Conservation (phyloP, 2,888 invertebrate genomes). For the Drosophila algonquin region DNA sequence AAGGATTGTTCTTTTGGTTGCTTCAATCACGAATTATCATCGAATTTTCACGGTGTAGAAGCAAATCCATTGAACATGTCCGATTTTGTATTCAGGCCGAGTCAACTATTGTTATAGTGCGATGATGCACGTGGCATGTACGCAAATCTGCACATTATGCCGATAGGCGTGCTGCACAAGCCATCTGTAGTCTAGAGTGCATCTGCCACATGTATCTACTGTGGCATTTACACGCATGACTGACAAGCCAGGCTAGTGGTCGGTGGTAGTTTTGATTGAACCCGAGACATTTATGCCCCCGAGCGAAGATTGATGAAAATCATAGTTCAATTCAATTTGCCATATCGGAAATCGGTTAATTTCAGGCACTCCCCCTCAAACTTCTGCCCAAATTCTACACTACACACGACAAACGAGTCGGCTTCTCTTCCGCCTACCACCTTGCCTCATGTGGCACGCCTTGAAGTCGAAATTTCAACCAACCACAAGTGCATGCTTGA, state of each 20-base stretch:
- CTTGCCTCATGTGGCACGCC: not conserved
- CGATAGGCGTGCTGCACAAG: not conserved
- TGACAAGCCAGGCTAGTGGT: slow-evolving; percentile 27
- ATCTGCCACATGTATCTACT: slow-evolving; percentile 5
- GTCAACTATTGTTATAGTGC: slow-evolving; percentile 69
- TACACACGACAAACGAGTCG: not conserved
- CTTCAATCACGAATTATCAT: too few relatives aligned
- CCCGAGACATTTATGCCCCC: not conserved
- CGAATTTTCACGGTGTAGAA: slow-evolving; percentile 42
- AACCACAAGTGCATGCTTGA: not conserved
- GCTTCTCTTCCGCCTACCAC: too few relatives aligned
- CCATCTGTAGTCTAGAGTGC: not conserved
- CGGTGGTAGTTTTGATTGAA: slow-evolving; percentile 13
- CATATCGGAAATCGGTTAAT: not conserved
- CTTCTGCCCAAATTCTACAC: not conserved
- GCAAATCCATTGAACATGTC: slow-evolving; percentile 34
- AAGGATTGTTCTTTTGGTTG: too few relatives aligned
- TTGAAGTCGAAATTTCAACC: not conserved
- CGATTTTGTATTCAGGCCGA: slow-evolving; percentile 32
- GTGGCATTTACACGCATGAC: slow-evolving; percentile 5
- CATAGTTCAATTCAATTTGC: not conserved
- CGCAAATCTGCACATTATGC: not conserved
- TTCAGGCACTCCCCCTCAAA: not conserved
- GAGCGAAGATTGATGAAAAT: not conserved
- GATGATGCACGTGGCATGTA: slow-evolving; percentile 54